Evolutionary conservation across 37 sponge, comb jelly and placozoan genomes (phyloP), one percentile per base, ranked within the genome.

Genomic region (Diacarnus erythraeanus): DNA sequence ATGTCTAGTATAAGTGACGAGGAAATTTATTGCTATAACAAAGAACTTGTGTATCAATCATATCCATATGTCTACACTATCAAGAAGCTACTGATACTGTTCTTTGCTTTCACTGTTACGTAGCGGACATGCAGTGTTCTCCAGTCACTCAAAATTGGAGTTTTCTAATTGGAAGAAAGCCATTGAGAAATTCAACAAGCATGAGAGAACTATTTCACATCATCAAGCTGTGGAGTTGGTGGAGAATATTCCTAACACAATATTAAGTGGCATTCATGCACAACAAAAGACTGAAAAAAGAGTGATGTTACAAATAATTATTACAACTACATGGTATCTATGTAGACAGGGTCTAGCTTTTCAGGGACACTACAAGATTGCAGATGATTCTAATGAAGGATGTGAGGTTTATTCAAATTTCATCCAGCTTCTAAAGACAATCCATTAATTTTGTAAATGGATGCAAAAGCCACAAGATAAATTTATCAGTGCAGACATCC

Each of bases 31-130:
- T n/a, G n/a, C n/a, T n/a, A n/a, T n/a, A n/a, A n/a, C n/a, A n/a
- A n/a, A n/a, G n/a, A n/a, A n/a, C n/a, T n/a, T n/a, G n/a, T n/a
- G 84, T 83, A 75, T 66, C 65, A 58, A 43, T 54, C 51, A 38
- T 77, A 70, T 67, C 78, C 77, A 15, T n/a, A n/a, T 84, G 77
- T 77, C 72, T 84, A 34, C 85, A 84, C 27, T 84, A 84, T 57
- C 78, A 59, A 56, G 85, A 77, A 29, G 72, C 22, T 54, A 77
- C 12, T 69, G 78, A 84, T 35, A 70, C 12, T 35, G 85, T 84
- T 20, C 72, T 84, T 23, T 77, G 85, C 71, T 83, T 75, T 68
- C 57, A 75, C 57, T 75, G 84, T 39, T 35, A 42, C 26, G 69
- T 75, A 56, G 84, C 84, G 37, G 69, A 83, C 3, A 75, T 35